Conservation (phyloP, 2,888 invertebrate genomes). For the Diarsia mendica region DNA sequence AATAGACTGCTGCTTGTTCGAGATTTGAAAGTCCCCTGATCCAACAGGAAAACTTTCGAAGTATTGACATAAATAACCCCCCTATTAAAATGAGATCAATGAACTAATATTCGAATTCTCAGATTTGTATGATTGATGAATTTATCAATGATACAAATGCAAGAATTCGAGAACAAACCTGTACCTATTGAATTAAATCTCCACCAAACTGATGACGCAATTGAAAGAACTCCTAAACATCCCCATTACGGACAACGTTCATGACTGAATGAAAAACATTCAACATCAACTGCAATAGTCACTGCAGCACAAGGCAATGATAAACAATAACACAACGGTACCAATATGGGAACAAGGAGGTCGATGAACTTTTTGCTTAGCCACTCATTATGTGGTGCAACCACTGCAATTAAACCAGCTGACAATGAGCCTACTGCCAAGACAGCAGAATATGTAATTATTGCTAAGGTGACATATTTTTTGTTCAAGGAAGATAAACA, state of each 20-base stretch:
- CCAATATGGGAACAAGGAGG: slow-evolving; percentile 44
- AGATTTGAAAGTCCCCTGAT: not conserved
- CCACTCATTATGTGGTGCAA: slow-evolving; percentile 33
- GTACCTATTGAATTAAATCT: not conserved
- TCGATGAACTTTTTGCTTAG: slow-evolving; percentile 52
- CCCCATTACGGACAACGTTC: not conserved
- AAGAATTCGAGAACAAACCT: not conserved
- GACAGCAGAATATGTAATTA: slow-evolving; percentile 10
- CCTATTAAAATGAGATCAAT: not conserved
- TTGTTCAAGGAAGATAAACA: not conserved
- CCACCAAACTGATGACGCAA: not conserved
- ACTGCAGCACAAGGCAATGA: slow-evolving; percentile 19
- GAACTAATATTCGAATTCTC: not conserved
- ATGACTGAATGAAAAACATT: slow-evolving; percentile 18
- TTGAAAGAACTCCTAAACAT: not conserved
- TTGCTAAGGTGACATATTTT: not conserved
- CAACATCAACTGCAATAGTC: slow-evolving; percentile 16
- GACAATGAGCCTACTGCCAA: slow-evolving; percentile 53
- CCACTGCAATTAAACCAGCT: slow-evolving; percentile 45
- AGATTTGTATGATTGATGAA: not conserved
- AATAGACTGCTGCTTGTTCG: not conserved
- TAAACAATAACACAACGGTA: slow-evolving; percentile 58
- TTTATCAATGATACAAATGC: too few species aligned
- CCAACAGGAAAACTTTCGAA: not conserved
- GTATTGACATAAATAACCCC: not conserved